Evolutionary conservation across 2,888 invertebrate genomes (phyloP).

Genomic region (Acleris laterana): DNA sequence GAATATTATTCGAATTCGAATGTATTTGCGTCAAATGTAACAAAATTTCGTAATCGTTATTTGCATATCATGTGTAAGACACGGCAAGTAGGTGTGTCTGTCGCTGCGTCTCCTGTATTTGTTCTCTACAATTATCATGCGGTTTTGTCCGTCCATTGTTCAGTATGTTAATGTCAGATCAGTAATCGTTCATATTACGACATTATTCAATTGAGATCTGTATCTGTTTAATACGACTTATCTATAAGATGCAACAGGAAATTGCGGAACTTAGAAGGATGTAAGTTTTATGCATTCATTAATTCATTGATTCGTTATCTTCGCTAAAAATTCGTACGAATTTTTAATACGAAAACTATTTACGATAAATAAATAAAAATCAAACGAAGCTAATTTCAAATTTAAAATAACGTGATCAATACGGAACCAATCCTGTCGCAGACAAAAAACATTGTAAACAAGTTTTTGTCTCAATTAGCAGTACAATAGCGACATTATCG

Average conservation of each 20-base stretch:
- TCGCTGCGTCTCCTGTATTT: constrained; percentile 25
- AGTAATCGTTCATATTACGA: constrained; percentile 48
- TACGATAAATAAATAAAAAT: neutral
- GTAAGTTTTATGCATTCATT: constrained; percentile 15
- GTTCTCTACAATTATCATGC: constrained; percentile 37
- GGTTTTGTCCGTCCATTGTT: constrained; percentile 48
- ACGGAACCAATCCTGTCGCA: constrained; percentile 4
- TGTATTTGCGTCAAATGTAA: neutral
- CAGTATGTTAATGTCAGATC: constrained; percentile 48
- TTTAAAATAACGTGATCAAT: neutral
- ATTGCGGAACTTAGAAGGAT: constrained; percentile 50
- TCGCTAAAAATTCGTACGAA: neutral
- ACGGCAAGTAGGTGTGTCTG: constrained; percentile 26
- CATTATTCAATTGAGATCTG: constrained; percentile 47
- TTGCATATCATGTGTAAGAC: constrained; percentile 24
- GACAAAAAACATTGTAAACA: constrained; percentile 26
- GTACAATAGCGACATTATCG: constrained; percentile 27
- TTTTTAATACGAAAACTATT: neutral
- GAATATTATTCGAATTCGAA: too few relatives aligned
- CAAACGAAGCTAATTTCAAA: neutral
- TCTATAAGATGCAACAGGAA: constrained; percentile 58
- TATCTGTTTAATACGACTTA: constrained; percentile 46
- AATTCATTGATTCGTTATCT: constrained; percentile 4
- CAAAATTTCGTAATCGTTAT: constrained; percentile 12
- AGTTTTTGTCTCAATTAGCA: constrained; percentile 27